Conservation (phyloP, 2,888 invertebrate species). For the Dermolepida albohirtum region DNA sequence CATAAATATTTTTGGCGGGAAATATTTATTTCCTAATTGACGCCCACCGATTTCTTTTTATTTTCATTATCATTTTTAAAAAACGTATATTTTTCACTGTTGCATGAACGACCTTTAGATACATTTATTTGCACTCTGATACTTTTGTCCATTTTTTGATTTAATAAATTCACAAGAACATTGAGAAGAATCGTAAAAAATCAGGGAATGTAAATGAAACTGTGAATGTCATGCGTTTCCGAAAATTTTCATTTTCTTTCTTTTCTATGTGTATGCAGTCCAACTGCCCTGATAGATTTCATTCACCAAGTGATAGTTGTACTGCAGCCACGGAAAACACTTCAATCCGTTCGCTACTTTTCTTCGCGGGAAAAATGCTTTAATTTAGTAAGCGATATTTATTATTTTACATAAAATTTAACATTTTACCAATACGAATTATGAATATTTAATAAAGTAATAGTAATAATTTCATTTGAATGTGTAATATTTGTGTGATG, state of each 20-base stretch:
- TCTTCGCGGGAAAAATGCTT: conserved; percentile 31
- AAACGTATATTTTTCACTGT: too few species aligned
- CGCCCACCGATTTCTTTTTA: background rate
- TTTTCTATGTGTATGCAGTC: conserved; percentile 39
- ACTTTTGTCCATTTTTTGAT: too few species aligned
- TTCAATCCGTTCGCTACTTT: conserved; percentile 29
- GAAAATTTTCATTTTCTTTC: conserved; percentile 30
- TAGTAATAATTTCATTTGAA: too few species aligned
- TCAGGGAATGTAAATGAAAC: background rate
- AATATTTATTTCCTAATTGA: conserved; percentile 11
- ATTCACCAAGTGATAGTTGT: conserved; percentile 35
- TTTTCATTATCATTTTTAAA: background rate
- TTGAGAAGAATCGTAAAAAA: too few species aligned
- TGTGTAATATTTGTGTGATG: too few species aligned
- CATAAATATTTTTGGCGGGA: conserved; percentile 26
- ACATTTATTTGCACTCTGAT: too few species aligned
- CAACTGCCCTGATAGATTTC: conserved; percentile 36
- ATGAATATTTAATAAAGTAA: too few species aligned
- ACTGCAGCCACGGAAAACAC: conserved; percentile 29
- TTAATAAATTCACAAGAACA: too few species aligned
- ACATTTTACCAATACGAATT: background rate
- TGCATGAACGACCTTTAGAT: too few species aligned
- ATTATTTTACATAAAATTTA: conserved; percentile 4
- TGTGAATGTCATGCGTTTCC: background rate
- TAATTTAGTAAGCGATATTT: conserved; percentile 38